A percentile compares a stretch with the other conserved stretches of the same genome.
Conservation (phyloP, 2,797 vertebrate species). For the Macropodus opercularis region DNA sequence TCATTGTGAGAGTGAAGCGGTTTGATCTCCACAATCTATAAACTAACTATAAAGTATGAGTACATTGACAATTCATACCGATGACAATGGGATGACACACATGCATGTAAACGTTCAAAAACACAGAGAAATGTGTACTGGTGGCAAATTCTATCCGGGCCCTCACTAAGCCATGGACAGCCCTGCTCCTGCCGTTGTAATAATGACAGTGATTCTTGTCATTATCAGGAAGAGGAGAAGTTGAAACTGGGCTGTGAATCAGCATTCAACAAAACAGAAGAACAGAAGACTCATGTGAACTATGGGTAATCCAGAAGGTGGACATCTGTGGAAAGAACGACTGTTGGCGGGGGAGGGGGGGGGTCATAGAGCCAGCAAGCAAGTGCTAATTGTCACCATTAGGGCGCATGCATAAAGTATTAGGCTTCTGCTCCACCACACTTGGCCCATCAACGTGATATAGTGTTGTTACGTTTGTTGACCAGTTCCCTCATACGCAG, state of each 20-base stretch:
- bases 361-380: conserved; percentile 61
- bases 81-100: no score
- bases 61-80: no score
- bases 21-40: conserved; percentile 31
- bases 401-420: conserved; percentile 71
- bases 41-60: conserved; percentile 35
- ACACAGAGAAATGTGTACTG: conserved; percentile 64
- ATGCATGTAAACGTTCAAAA: conserved; percentile 24
- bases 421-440: conserved; percentile 60
- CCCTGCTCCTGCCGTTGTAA: conserved; percentile 76
- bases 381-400: conserved; percentile 65
- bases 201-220: conserved; percentile 87
- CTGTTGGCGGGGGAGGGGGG: no score
- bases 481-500: conserved; percentile 27
- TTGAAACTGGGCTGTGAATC: conserved; percentile 85
- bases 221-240: conserved; percentile 88
- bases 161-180: conserved; percentile 67
- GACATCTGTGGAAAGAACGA: conserved; percentile 61
- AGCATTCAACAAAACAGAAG: conserved; percentile 76
- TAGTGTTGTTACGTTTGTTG: conserved; percentile 34
- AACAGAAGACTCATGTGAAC: conserved; percentile 79
- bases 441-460: conserved; percentile 45
- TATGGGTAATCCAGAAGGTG: conserved; percentile 68
- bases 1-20: conserved; percentile 31
- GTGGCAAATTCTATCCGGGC: conserved; percentile 66